Evolutionary conservation across 2,113 vertebrate species (phyloP), one percentile per base, ranked within the genome.

Genomic region (Carassius gibelio): DNA sequence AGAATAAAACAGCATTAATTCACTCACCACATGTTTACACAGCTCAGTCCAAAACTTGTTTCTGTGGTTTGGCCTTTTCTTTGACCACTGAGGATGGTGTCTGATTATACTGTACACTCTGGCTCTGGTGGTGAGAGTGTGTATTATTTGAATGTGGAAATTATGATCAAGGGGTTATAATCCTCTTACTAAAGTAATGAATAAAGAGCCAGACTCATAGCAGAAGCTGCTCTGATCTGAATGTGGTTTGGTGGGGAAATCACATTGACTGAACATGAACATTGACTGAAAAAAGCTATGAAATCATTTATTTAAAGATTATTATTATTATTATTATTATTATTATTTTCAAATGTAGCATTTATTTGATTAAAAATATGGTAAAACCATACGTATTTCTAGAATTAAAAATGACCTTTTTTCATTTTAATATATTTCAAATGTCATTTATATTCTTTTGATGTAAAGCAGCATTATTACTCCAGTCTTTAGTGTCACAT

Each of bases 121-220:
- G 76, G 36, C 34, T 79, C 15, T 77, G 19, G 26, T 77, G 30
- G 30, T 61, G 57, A 61, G 57, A 1, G 52, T 21, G 4, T 36
- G 11, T 8, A 9, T 79, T 8, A 9, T 79, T 8, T 61, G 3
- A 79, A 79, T 61, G 21, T 79, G 34, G 19, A 61, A 62, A 42
- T 77, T 61, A n/a, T 61, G 76, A 78, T 79, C 57, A 79, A 78
- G 19, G 26, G 26, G 75, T 61, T 5, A 21, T 8, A 19, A 59
- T 23, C 61, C 76, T 19, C 76, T 59, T 78, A 8, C 19, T 14
- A 61, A 78, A 42, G 8, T 57, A 11, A 52, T 3, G 15, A 34
- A 4, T 19, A 57, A 34, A 76, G 75, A 76, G 75, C 23, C 75
- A 55, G 26, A 55, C 17, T 38, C 75, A 61, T 10, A 61, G 19